A percentile compares a stretch with the other conserved stretches of the same genome.
Conservation (phyloP, 1,140 invertebrate genomes). For the Nasonia giraulti region DNA sequence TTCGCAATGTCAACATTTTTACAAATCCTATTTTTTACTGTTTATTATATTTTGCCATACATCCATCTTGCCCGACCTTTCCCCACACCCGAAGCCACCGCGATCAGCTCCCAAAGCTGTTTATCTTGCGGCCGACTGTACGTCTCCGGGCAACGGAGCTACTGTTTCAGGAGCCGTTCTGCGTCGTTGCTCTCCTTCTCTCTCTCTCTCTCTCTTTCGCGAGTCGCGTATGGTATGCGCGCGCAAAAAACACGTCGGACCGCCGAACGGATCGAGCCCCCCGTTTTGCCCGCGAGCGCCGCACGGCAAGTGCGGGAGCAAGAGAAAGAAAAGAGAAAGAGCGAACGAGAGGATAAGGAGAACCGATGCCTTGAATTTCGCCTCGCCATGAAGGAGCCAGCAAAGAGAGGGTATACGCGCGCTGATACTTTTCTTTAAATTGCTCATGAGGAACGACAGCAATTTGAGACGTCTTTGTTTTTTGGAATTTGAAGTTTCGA, state of each 20-base stretch:
- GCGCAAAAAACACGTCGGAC: conserved; percentile 75
- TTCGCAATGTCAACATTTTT: too few relatives aligned
- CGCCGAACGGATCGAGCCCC: conserved; percentile 60
- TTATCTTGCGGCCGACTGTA: conserved; percentile 64
- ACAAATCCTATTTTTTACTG: too few relatives aligned
- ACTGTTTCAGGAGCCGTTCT: conserved; percentile 74
- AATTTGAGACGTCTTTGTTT: not conserved
- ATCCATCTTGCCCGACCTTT: too few relatives aligned
- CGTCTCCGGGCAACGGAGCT: conserved; percentile 63
- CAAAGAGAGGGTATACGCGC: not conserved
- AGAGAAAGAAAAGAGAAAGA: not conserved
- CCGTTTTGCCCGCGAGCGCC: conserved; percentile 38
- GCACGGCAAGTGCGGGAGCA: not conserved
- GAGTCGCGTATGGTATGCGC: conserved; percentile 70
- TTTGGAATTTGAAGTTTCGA: too few relatives aligned
- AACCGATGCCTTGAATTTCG: conserved; percentile 31
- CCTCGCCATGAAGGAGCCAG: not conserved
- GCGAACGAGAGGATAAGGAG: not conserved
- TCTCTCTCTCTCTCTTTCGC: conserved; percentile 34
- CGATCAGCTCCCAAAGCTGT: not conserved
- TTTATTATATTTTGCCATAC: too few relatives aligned
- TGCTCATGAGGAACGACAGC: not conserved
- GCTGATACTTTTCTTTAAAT: not conserved
- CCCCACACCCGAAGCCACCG: too few relatives aligned
- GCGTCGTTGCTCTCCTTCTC: not conserved